phyloP scores from a whole-genome alignment of 2,113 vertebrate species.

The Gasterosteus aculeatus region DNA sequence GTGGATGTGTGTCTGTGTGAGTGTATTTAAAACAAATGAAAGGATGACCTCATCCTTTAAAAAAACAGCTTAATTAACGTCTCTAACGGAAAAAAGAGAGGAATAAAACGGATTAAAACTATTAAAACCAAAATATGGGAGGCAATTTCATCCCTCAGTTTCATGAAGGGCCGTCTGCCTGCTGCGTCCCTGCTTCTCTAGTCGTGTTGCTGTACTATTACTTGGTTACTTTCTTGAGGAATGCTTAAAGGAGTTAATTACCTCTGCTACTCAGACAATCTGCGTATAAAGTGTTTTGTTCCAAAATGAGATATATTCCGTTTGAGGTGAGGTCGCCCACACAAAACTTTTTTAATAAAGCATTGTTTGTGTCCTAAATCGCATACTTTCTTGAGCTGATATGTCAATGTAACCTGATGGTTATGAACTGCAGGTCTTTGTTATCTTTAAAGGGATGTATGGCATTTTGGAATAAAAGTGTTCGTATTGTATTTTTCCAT shows the following conservation, averaged over 20 bases:
- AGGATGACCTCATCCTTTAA: conserved; percentile 27
- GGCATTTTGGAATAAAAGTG: conserved; percentile 52
- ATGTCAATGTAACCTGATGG: conserved; percentile 5
- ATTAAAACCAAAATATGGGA: conserved; percentile 48
- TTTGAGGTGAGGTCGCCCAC: conserved; percentile 9
- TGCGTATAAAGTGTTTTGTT: conserved; percentile 61
- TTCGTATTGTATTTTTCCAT: conserved; percentile 54
- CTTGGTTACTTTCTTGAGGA: conserved; percentile 62
- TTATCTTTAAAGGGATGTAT: conserved; percentile 25
- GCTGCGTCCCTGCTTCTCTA: conserved; percentile 44
- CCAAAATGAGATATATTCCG: conserved; percentile 45
- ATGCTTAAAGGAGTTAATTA: conserved; percentile 69
- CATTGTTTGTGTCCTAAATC: conserved; percentile 29
- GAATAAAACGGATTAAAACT: conserved; percentile 33
- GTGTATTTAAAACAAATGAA: background rate
- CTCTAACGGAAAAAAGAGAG: conserved; percentile 33
- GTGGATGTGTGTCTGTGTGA: background rate
- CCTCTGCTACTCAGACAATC: conserved; percentile 73
- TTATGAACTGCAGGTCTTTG: conserved; percentile 6
- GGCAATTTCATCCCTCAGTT: conserved; percentile 53
- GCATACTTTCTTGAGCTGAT: conserved; percentile 28
- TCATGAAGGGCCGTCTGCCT: conserved; percentile 38
- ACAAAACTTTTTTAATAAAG: conserved; percentile 15
- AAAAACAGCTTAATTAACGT: conserved; percentile 42
- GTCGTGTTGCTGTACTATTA: conserved; percentile 50